Percentiles rank a stretch among this genome's conserved stretches.
Conservation (phyloP, 2,797 vertebrate genomes). For the Amphiprion clarkii region DNA sequence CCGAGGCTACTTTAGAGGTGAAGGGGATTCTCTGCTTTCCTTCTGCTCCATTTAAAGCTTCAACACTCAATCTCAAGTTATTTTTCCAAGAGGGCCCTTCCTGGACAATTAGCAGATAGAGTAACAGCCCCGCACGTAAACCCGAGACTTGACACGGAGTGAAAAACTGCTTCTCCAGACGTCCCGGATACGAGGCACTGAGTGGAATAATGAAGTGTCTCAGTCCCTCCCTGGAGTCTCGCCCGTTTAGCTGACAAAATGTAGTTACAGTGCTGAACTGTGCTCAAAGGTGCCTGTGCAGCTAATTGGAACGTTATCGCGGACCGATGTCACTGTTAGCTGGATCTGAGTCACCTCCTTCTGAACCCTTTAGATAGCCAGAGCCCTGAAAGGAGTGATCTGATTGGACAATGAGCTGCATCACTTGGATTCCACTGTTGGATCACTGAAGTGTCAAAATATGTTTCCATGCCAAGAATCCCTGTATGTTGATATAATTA, state of each 20-base stretch:
- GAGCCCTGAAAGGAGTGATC: constrained; percentile 16
- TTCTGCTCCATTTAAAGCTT: constrained; percentile 53
- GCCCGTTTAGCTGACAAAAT: constrained; percentile 10
- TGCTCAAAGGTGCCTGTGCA: constrained; percentile 12
- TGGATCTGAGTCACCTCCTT: constrained; percentile 19
- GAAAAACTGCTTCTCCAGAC: constrained; percentile 44
- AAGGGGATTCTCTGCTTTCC: constrained; percentile 44
- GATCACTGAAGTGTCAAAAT: constrained; percentile 35
- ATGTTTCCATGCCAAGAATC: constrained; percentile 26
- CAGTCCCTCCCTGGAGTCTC: constrained; percentile 1
- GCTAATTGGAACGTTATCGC: constrained; percentile 46
- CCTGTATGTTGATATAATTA: constrained; percentile 24
- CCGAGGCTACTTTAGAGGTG: constrained; percentile 53
- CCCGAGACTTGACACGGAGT: constrained; percentile 34
- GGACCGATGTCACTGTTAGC: constrained; percentile 18
- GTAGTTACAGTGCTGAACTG: constrained; percentile 2
- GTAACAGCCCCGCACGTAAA: constrained; percentile 30
- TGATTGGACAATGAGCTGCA: constrained; percentile 41
- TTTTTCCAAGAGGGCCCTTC: constrained; percentile 47
- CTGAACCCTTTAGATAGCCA: background rate
- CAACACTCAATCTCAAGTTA: constrained; percentile 43
- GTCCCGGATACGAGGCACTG: constrained; percentile 20
- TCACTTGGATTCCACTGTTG: constrained; percentile 35
- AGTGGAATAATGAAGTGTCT: constrained; percentile 48
- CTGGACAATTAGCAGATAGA: constrained; percentile 60